Base-by-base conservation (phyloP, 2,888 invertebrate genomes). In the Agrilus mali region DNA sequence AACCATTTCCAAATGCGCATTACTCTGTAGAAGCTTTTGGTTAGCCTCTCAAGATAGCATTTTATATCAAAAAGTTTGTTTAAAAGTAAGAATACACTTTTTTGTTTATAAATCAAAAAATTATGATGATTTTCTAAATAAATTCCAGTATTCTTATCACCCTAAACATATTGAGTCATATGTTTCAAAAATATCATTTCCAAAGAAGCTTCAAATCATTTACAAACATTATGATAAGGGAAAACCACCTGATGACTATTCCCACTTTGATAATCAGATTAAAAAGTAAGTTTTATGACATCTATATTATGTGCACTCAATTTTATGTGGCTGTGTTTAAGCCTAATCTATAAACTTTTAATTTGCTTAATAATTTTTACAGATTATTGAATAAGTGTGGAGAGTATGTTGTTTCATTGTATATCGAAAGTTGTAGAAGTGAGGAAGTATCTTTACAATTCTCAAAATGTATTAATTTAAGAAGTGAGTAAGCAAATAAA, bases 21-120 rank as follows among this genome's bases (percentile, higher is more conserved):
- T 50, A 42, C 36, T 59, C 38, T 59, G 59, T 48, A 54, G 53
- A 50, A 56, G 53, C 31, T 54, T 59, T 37, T 50, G 56, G 47
- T 51, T 56, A 45, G 47, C 54, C 40, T 57, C 59, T 16, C 57
- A 54, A 44, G 56, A 58, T 40, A 47, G 50, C 45, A 49, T 52
- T 16, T 48, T 59, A 38, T 59, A 58, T 45, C 54, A 47, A 46
- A 54, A 53, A 44, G 50, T 58, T 35, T 49, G 47, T n/a, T 50
- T 58, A 46, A 57, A 57, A 54, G 59, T 58, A 48, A 33, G 45
- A 32, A 33, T 6, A 20, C 1, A 7, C 7, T 20, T 20, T 6
- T 6, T 5, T 33, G 7, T 47, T 8, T 15, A 33, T 33, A 13
- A 5, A 16, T 10, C 2, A 27, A 36, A 3, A 27, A 34, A 14